Evolutionary conservation across 2,888 invertebrate genomes (phyloP).

Genomic region (Pandemis heparana): DNA sequence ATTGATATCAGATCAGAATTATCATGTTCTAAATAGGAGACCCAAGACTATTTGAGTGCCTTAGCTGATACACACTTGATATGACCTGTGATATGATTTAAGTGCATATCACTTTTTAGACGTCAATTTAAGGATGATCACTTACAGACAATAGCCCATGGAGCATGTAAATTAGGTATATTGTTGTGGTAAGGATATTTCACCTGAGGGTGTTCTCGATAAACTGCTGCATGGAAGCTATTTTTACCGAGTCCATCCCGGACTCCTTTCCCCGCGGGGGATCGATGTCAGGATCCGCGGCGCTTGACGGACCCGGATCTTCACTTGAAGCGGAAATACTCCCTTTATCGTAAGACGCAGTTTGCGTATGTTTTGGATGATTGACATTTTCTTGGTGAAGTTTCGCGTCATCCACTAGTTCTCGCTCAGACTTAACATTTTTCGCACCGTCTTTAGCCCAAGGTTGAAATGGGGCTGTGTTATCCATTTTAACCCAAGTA

Average conservation of each 20-base stretch:
- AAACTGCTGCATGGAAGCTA: slow-evolving; percentile 86
- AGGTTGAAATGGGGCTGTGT: slow-evolving; percentile 82
- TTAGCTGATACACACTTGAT: background rate
- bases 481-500: slow-evolving; percentile 80
- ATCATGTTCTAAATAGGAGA: background rate
- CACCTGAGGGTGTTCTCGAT: slow-evolving; percentile 88
- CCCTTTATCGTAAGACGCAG: slow-evolving; percentile 85
- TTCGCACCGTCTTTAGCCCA: slow-evolving; percentile 81
- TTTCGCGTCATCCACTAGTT: slow-evolving; percentile 85
- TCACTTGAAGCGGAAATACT: slow-evolving; percentile 73
- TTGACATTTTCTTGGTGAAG: slow-evolving; percentile 85
- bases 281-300: slow-evolving; percentile 63
- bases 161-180: slow-evolving; percentile 5
- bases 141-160: background rate
- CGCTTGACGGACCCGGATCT: slow-evolving; percentile 75
- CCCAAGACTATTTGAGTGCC: background rate
- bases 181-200: slow-evolving; percentile 47
- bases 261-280: slow-evolving; percentile 65
- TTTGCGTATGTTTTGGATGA: slow-evolving; percentile 86
- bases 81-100: too few species aligned
- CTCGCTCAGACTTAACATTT: slow-evolving; percentile 80
- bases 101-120: background rate
- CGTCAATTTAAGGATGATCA: background rate
- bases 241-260: slow-evolving; percentile 80
- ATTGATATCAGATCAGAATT: background rate